Base-by-base conservation (phyloP, 1,140 invertebrate genomes). In the Heliconius nattereri region DNA sequence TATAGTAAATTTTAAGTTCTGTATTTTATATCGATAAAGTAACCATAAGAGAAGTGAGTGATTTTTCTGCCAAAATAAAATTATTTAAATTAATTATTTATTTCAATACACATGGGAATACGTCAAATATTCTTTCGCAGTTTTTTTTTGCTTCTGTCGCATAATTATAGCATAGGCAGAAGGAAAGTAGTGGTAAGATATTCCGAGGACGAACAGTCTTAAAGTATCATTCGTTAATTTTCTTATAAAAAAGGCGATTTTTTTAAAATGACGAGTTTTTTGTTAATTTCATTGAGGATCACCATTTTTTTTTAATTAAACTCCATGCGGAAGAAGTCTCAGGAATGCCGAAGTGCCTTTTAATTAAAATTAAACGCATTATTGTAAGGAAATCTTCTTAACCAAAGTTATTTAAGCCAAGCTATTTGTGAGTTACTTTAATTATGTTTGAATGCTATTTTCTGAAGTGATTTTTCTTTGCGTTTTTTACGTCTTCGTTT, bases 311-410 rank as follows among this genome's bases (percentile, higher is more conserved):
- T 74, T 74, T 74, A 74, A 74, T 74, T 74, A 74, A 54, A 6
- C 49, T 54, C 20, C 54, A 45, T 20, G 23, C 23, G 26, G 60
- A 32, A 74, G 49, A 54, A 74, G 23, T 54, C 73, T 54, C 5
- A 19, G 73, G n/a, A 54, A 54, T 66, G 49, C 40, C 35, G 73
- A 54, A 54, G 29, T 29, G 73, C 16, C 73, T 52, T 26, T 54
- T 74, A 54, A 74, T 74, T 54, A 74, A 74, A 45, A 73, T 54
- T 74, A 54, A 74, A 74, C 73, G 73, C 49, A 74, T 74, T 32
- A 74, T 54, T 74, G 73, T 74, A 16, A 29, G 52, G 26, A 74
- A 37, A 54, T 74, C 73, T 74, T 29, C 73, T 74, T 74, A 23
- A 54, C 73, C 32, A 7, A 74, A 74, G 73, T 37, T 66, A 66